phyloP scores from a whole-genome alignment of 2,888 invertebrate species.

The Hypsopygia costalis region DNA sequence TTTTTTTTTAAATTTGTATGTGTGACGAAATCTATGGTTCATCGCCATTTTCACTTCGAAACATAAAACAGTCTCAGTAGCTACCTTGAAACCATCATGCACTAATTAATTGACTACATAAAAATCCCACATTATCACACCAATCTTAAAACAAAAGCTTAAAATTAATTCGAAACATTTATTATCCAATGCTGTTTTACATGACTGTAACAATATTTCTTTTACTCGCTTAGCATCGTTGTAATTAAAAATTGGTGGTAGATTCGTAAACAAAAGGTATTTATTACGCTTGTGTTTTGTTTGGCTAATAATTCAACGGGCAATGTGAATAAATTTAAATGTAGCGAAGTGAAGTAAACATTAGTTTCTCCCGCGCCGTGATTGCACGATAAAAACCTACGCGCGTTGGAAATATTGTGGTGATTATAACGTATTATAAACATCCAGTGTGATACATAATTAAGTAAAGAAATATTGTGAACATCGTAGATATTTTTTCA shows the following conservation, averaged over 20 bases:
- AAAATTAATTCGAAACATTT: neutral
- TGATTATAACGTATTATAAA: neutral
- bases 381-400: constrained; percentile 26
- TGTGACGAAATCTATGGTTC: neutral
- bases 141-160: neutral
- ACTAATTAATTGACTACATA: constrained; percentile 21
- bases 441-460: neutral
- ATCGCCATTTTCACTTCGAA: constrained; percentile 1
- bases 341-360: constrained; percentile 30
- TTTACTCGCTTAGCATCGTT: neutral
- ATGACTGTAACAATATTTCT: neutral
- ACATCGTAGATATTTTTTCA: no score
- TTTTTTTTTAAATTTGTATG: no score
- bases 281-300: constrained; percentile 20
- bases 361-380: constrained; percentile 21
- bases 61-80: constrained; percentile 12
- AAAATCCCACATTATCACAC: constrained; percentile 10
- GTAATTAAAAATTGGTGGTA: neutral
- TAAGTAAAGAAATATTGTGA: constrained; percentile 25
- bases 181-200: constrained; percentile 4
- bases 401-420: constrained; percentile 11
- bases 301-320: constrained; percentile 27
- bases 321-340: constrained; percentile 25
- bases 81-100: constrained; percentile 13
- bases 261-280: constrained; percentile 13